Evolutionary conservation across 2,888 invertebrate species (phyloP), one percentile per base, ranked within the genome.

Genomic region (Ptilodon capucinus): DNA sequence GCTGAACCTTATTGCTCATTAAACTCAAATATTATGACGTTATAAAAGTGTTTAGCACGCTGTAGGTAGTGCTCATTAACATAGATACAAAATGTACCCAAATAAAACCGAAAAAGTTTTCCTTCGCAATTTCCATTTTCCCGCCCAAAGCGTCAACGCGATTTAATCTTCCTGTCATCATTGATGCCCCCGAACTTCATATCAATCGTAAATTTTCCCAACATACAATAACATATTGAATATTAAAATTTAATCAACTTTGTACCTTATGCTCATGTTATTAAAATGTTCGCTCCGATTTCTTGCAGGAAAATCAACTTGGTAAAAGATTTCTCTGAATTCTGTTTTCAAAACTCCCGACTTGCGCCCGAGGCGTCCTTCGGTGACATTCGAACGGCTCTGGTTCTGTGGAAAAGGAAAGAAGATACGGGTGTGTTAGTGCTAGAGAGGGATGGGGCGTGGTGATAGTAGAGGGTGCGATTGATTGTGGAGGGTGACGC

Each of bases 401-500:
- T 87, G 88, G 74, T 58, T 69, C 78, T 69, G 4, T 58, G 57
- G 75, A 86, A 40, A 65, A 67, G 62, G 82, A 84, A 18, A 43
- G 60, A 42, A 16, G 45, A 59, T 62, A 34, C 11, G 4, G 2
- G 16, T 11, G 36, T 1, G 2, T 2, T n/a, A 11, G 39, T 30
- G 73, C 65, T 54, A 63, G 76, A 84, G 60, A 45, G 67, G 54
- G 84, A 87, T 19, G 47, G 58, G 43, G 40, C 42, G 64, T 70
- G 60, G 71, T 76, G 72, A 76, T 80, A 81, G 79, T 79, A 75
- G 81, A 83, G 85, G 87, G 88, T 78, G 73, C 76, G 79, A 87
- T 86, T 88, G 87, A 87, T 86, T 84, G 79, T 73, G 70, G 75
- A 82, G 89, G 89, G 90, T 87, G 85, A 74, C 65, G 76, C 84